These are phyloP conservation scores for Propithecus deckenii DNA, from an alignment of 2,797 vertebrate genomes.

Conservation along the genomic window DNA sequence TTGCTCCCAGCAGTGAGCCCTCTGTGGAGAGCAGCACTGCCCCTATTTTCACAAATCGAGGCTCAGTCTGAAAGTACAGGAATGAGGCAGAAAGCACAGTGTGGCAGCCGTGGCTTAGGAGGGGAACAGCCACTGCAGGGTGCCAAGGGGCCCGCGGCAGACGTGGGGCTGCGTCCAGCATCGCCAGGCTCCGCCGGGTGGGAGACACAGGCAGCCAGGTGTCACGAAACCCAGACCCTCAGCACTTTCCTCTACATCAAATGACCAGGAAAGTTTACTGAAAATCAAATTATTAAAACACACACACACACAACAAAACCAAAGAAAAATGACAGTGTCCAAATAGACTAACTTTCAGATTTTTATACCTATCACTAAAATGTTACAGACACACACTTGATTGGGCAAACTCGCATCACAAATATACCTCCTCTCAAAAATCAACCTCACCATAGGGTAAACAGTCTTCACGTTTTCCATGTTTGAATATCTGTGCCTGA, in stretches of 20 bases:
- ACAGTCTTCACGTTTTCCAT: conserved; percentile 96
- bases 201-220: background rate
- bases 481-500: conserved; percentile 97
- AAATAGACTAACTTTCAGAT: background rate
- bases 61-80: background rate
- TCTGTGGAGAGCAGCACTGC: background rate
- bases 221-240: background rate
- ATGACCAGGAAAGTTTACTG: background rate
- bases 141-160: background rate
- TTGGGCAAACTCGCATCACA: background rate
- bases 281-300: background rate
- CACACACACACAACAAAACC: background rate
- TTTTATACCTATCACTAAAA: background rate
- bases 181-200: no score
- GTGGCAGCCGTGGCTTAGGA: background rate
- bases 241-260: background rate
- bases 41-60: background rate
- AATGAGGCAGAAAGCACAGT: background rate
- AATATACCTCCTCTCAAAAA: background rate
- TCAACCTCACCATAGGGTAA: conserved; percentile 92
- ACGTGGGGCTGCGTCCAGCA: background rate
- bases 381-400: background rate
- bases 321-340: background rate
- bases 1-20: background rate
- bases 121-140: background rate